Base-by-base conservation (phyloP, 2,113 vertebrate species). In the Syrmaticus mikado region DNA sequence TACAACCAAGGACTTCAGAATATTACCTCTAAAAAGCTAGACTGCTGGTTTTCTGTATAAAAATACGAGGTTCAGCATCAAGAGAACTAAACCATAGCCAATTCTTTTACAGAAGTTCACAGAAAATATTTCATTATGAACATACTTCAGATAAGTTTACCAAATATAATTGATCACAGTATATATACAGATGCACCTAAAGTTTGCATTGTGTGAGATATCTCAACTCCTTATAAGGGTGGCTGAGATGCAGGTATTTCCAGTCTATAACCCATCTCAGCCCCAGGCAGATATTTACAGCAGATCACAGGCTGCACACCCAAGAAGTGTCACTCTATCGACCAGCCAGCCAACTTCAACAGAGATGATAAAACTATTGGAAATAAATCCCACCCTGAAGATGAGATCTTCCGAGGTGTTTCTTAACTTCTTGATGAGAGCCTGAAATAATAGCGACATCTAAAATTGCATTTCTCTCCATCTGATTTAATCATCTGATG, bases 401-500 rank as follows among this genome's bases (percentile, higher is more conserved):
- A 38, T 60, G 41, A 64, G 40, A 61, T 55, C 19, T 84, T 78
- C 58, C 61, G 45, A 87, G 61, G 22, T 0, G 0, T 78, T 88
- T 82, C 58, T 65, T 53, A 75, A 76, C 64, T 81, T 75, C 57
- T 64, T 65, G 12, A 89, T 72, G 43, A 87, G 62, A 87, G 66
- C 36, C 24, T 89, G 58, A 89, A 94, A 36, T 81, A 87, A n/a
- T 41, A 80, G 41, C 57, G 58, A 89, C 64, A 80, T 36, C 32
- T 94, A 41, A 92, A 92, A 87, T 58, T 62, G n/a, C 67, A 38
- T 71, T 89, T 87, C 30, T 24, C 40, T 15, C 50, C 36, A 70
- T 67, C 53, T 89, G 36, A 91, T 84, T 87, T 80, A 73, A 82
- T 82, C 62, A 93, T 25, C 45, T 22, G 4, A 85, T 92, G 60